Evolutionary conservation across 1,140 invertebrate genomes (phyloP).

Genomic region (Aethina tumida): DNA sequence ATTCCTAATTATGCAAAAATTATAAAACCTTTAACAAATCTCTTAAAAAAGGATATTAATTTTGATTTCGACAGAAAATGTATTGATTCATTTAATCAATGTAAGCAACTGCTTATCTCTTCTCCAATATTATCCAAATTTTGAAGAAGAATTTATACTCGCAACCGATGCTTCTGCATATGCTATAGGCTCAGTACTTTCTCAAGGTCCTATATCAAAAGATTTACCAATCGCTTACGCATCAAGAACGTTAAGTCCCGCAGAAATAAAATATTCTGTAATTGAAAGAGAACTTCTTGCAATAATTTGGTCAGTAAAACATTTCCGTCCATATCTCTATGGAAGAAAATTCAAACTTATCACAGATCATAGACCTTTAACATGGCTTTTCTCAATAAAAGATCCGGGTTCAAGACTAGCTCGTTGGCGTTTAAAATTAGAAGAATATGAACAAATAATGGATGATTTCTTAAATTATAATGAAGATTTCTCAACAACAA

Average conservation of each 20-base stretch:
- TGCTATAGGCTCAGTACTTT: slow-evolving; percentile 12
- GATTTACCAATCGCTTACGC: slow-evolving; percentile 9
- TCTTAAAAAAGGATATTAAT: not conserved
- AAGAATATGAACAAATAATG: slow-evolving; percentile 33
- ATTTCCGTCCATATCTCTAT: slow-evolving; percentile 15
- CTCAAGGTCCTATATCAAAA: slow-evolving; percentile 3
- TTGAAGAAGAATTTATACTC: slow-evolving; percentile 1
- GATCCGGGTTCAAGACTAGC: slow-evolving; percentile 9
- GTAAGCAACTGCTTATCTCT: slow-evolving; percentile 16
- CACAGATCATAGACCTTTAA: slow-evolving; percentile 10
- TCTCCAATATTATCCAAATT: slow-evolving; percentile 20
- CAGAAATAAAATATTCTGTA: slow-evolving; percentile 5
- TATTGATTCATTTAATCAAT: not conserved
- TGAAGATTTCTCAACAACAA: no score
- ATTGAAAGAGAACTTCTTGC: slow-evolving; percentile 23
- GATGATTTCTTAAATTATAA: slow-evolving; percentile 31
- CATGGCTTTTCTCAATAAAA: slow-evolving; percentile 12
- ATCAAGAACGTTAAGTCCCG: slow-evolving; percentile 7
- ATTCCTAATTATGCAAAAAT: slow-evolving; percentile 14
- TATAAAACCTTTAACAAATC: slow-evolving; percentile 7
- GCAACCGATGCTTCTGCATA: not conserved
- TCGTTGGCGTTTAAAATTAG: slow-evolving; percentile 8
- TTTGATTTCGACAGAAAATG: not conserved
- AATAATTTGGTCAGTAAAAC: slow-evolving; percentile 12
- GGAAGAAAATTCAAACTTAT: slow-evolving; percentile 8